A percentile compares a stretch with the other conserved stretches of the same genome.
These are phyloP conservation scores for Belonocnema kinseyi DNA, from an alignment of 1,140 invertebrate genomes.

Conservation along the genomic window DNA sequence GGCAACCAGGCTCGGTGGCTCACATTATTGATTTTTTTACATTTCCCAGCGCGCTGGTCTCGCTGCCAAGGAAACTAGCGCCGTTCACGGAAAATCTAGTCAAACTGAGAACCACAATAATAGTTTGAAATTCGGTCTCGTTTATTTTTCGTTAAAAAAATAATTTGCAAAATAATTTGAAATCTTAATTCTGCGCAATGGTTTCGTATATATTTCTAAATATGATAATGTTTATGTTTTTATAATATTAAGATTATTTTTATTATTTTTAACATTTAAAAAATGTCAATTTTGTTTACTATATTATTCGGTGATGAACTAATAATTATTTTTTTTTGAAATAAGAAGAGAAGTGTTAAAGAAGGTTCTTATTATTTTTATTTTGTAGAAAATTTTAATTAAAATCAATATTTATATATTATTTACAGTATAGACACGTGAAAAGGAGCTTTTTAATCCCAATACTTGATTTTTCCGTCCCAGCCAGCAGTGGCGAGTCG, in stretches of 20 bases:
- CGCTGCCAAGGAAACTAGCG: neutral
- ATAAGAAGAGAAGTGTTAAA: no score
- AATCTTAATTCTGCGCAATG: no score
- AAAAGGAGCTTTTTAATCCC: conserved; percentile 85
- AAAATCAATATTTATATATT: neutral
- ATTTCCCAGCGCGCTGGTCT: neutral
- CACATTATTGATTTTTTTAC: conserved; percentile 17
- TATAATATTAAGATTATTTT: no score
- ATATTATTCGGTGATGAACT: no score
- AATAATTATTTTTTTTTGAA: no score
- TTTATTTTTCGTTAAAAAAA: neutral
- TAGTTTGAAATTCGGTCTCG: neutral
- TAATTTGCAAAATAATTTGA: neutral
- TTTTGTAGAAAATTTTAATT: neutral
- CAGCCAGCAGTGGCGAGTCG: conserved; percentile 97
- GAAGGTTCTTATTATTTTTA: no score
- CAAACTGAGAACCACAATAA: neutral
- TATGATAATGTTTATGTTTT: no score
- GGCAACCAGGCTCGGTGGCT: neutral
- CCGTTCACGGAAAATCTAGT: neutral
- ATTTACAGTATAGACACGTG: conserved; percentile 37
- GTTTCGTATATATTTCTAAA: no score
- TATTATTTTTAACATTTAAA: no score
- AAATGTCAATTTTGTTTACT: no score
- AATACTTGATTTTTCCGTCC: conserved; percentile 99